Percentiles rank a stretch among this genome's conserved stretches.
These are phyloP conservation scores for Lucifuga dentata DNA, from an alignment of 2,113 vertebrate genomes.

Conservation along the genomic window DNA sequence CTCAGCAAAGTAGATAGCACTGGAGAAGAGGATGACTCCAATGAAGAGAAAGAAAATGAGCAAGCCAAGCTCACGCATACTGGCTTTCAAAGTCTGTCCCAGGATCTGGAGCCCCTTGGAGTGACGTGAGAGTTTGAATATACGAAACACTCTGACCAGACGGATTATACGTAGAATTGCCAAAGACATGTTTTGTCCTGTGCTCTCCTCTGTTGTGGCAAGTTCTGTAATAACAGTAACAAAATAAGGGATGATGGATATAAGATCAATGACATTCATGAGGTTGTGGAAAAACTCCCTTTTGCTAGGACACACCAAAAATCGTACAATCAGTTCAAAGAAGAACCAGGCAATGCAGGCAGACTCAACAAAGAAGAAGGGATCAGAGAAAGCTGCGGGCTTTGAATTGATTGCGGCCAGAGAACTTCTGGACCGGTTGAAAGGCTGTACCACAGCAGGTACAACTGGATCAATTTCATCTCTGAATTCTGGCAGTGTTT, in stretches of 20 bases:
- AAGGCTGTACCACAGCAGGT: slow-evolving; percentile 40
- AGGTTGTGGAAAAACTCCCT: slow-evolving; percentile 93
- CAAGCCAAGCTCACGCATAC: slow-evolving; percentile 91
- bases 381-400: slow-evolving; percentile 88
- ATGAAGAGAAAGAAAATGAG: slow-evolving; percentile 99
- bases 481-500: slow-evolving; percentile 94
- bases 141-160: slow-evolving; percentile 95
- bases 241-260: slow-evolving; percentile 97
- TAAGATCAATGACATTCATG: slow-evolving; percentile 97
- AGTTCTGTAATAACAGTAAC: slow-evolving; percentile 92
- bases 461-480: slow-evolving; percentile 83
- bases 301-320: slow-evolving; percentile 94
- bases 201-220: slow-evolving; percentile 85
- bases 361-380: slow-evolving; percentile 95
- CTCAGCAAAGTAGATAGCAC: slow-evolving; percentile 95
- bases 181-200: slow-evolving; percentile 95
- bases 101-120: slow-evolving; percentile 94
- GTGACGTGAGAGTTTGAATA: slow-evolving; percentile 96
- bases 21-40: slow-evolving; percentile 97
- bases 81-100: slow-evolving; percentile 93
- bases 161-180: slow-evolving; percentile 95
- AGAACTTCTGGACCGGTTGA: slow-evolving; percentile 70
- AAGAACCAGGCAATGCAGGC: slow-evolving; percentile 96
- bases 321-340: slow-evolving; percentile 91
- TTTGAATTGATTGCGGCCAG: slow-evolving; percentile 32